phyloP scores from a whole-genome alignment of 2,888 invertebrate species.

The Eustalomyia histrio region DNA sequence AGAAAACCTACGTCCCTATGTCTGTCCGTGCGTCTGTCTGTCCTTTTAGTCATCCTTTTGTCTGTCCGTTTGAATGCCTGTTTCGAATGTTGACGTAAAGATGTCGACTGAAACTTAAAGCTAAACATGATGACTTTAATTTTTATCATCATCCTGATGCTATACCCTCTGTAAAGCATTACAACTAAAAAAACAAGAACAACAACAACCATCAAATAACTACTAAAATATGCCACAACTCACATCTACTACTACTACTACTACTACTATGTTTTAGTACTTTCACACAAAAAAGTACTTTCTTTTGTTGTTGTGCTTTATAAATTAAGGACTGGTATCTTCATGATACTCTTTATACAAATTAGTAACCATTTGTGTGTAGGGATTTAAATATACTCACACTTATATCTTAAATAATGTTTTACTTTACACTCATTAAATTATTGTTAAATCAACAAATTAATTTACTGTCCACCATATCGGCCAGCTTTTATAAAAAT shows the following conservation, averaged over 20 bases:
- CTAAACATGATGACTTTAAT: slow-evolving; percentile 52
- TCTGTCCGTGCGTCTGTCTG: neutral
- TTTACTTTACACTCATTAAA: neutral
- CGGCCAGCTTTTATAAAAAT: no score
- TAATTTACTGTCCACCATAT: neutral
- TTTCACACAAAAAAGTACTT: slow-evolving; percentile 23
- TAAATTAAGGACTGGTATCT: slow-evolving; percentile 22
- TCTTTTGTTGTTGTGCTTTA: slow-evolving; percentile 25
- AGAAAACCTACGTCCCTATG: slow-evolving; percentile 32
- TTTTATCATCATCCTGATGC: slow-evolving; percentile 44
- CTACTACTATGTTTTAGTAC: neutral
- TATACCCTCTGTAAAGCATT: neutral
- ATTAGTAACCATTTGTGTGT: slow-evolving; percentile 51
- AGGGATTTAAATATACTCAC: slow-evolving; percentile 18
- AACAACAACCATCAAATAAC: slow-evolving; percentile 11
- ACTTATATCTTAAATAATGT: neutral
- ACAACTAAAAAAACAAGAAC: slow-evolving; percentile 11
- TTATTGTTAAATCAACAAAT: neutral
- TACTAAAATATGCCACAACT: neutral
- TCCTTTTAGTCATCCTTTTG: neutral
- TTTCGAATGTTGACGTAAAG: slow-evolving; percentile 61
- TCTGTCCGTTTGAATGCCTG: neutral
- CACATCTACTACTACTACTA: neutral
- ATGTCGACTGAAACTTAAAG: slow-evolving; percentile 48
- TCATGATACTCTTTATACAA: slow-evolving; percentile 38